Evolutionary conservation across 2,797 vertebrate genomes (phyloP), one percentile per base, ranked within the genome.

Genomic region (Decapterus maruadsi): DNA sequence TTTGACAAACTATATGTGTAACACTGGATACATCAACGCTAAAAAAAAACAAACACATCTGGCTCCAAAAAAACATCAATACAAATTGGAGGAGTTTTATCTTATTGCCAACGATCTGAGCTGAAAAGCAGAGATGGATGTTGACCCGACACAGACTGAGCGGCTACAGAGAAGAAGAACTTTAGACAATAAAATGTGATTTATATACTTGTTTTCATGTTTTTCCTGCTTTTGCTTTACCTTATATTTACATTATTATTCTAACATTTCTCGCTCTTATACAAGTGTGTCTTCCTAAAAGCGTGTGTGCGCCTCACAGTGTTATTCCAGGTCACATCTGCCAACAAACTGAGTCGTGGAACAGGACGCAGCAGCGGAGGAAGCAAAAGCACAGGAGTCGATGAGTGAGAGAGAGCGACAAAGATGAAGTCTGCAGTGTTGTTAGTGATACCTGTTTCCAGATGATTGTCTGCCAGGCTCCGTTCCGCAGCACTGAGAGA

Each of bases 401-500:
- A 81, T 19, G 63, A 67, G 61, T 74, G 82, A 78, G 29, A 78
- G 29, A 69, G 34, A 68, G 72, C 51, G 19, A 16, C 64, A 72
- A 26, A 73, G 51, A 40, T 20, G 59, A 80, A 40, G 31, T 50
- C 40, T 13, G 38, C 36, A 72, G 68, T 67, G 79, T 81, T 67
- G 79, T 81, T 6, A 76, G 55, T 20, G 81, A 89, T 97, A 99
- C 98, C 98, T 99, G 96, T 95, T 98, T 98, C 98, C 98, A 99
- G 86, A 97, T 96, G 87, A 99, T 91, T 66, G 96, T 99, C 91
- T 98, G 97, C 98, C 98, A 99, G 81, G 96, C 94, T 69, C 97
- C 97, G 80, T 90, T 98, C 91, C 96, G 96, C 90, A 99, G 93
- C 93, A 99, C 98, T 99, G 94, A 62, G 95, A 95, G 93, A 89